These are phyloP conservation scores for Thera britannica DNA, from an alignment of 2,888 invertebrate genomes.

Conservation along the genomic window DNA sequence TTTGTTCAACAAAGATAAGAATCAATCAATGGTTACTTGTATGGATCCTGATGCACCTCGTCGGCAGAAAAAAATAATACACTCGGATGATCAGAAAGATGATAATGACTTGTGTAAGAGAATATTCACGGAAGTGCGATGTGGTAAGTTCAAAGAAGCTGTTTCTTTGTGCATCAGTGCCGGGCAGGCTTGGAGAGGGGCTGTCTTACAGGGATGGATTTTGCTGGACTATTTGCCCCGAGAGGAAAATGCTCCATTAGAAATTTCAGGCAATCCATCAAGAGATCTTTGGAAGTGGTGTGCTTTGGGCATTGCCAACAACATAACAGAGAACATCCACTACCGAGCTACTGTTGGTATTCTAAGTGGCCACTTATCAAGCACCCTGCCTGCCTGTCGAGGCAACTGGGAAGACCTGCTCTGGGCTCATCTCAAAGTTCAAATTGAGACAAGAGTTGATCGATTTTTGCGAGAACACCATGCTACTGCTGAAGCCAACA, in stretches of 20 bases:
- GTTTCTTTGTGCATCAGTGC: conserved; percentile 92
- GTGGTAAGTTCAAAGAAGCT: conserved; percentile 94
- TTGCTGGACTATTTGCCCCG: conserved; percentile 94
- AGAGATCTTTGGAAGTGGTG: conserved; percentile 92
- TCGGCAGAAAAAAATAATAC: conserved; percentile 90
- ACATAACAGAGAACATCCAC: conserved; percentile 82
- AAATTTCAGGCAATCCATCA: conserved; percentile 92
- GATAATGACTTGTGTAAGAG: conserved; percentile 80
- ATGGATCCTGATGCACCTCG: conserved; percentile 96
- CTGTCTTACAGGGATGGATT: conserved; percentile 95
- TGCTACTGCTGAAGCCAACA: conserved; percentile 74
- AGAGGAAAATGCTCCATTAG: conserved; percentile 75
- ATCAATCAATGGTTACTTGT: conserved; percentile 84
- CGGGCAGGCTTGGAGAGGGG: conserved; percentile 97
- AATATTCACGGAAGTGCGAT: conserved; percentile 91
- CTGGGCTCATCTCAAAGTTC: conserved; percentile 93
- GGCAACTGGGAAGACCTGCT: conserved; percentile 95
- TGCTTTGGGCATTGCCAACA: conserved; percentile 86
- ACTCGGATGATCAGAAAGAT: conserved; percentile 95
- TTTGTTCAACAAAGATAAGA: conserved; percentile 77
- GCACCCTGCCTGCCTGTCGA: conserved; percentile 89
- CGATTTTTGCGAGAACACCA: conserved; percentile 80
- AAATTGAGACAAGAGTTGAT: conserved; percentile 94
- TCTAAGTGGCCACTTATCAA: conserved; percentile 92
- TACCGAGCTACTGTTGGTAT: conserved; percentile 89